phyloP scores from a whole-genome alignment of 2,797 vertebrate species.

The Octomys mimax region DNA sequence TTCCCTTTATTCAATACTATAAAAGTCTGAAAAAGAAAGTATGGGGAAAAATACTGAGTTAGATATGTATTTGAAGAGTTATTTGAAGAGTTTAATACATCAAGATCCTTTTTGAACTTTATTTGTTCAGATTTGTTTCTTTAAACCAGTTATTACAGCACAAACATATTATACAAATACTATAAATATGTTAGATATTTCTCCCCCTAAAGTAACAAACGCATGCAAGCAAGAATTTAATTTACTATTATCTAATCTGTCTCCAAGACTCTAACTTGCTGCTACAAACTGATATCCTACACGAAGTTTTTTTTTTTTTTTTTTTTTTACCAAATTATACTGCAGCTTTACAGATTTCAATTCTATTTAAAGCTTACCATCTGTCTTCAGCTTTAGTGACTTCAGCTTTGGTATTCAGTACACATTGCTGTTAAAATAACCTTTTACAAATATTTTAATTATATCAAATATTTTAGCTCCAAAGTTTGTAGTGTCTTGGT shows the following conservation, averaged over 20 bases:
- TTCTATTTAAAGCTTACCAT: conserved; percentile 72
- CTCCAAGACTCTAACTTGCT: neutral
- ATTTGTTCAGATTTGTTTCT: conserved; percentile 31
- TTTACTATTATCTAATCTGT: neutral
- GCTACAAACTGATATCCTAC: conserved; percentile 57
- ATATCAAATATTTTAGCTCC: conserved; percentile 18
- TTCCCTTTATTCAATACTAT: conserved; percentile 98
- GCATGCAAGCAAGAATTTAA: neutral
- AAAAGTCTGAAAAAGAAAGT: conserved; percentile 95
- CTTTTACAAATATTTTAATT: conserved; percentile 62
- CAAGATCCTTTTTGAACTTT: conserved; percentile 54
- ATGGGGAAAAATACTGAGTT: conserved; percentile 59
- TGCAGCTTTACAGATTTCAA: conserved; percentile 29
- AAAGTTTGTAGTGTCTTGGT: neutral
- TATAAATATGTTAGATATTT: conserved; percentile 18
- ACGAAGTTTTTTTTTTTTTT: neutral
- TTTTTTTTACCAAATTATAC: conserved; percentile 38
- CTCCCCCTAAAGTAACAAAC: neutral
- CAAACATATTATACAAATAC: neutral
- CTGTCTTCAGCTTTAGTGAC: conserved; percentile 57
- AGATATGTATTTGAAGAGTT: neutral
- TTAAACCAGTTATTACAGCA: conserved; percentile 1
- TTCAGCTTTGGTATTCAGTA: conserved; percentile 54
- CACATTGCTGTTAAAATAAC: conserved; percentile 51
- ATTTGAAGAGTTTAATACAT: conserved; percentile 44